phyloP scores from a whole-genome alignment of 2,113 vertebrate genomes.

The Montifringilla adamsi region DNA sequence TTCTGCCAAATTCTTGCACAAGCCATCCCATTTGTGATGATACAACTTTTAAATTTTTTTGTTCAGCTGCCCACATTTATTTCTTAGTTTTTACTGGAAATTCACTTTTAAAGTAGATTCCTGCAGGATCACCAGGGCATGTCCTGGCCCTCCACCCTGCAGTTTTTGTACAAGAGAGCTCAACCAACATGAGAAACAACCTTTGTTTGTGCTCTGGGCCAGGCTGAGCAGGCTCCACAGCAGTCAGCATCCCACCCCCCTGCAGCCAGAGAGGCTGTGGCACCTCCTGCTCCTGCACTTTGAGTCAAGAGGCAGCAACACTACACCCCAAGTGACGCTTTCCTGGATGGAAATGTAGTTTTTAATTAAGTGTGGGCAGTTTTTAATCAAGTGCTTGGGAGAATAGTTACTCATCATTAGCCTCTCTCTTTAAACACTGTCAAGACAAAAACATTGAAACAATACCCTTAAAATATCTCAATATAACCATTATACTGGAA shows the following conservation, averaged over 20 bases:
- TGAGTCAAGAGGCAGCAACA: background rate
- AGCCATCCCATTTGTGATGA: background rate
- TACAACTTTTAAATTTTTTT: background rate
- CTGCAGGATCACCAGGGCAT: background rate
- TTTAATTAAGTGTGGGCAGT: background rate
- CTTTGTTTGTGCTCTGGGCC: background rate
- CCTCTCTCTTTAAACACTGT: background rate
- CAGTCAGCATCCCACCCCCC: background rate
- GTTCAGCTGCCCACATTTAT: background rate
- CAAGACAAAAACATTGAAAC: background rate
- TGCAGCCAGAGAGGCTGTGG: background rate
- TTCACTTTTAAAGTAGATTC: background rate
- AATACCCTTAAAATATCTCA: background rate
- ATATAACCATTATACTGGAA: background rate
- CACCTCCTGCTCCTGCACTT: background rate
- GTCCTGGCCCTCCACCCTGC: background rate
- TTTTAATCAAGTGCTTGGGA: background rate
- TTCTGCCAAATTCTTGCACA: background rate
- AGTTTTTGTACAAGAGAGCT: background rate
- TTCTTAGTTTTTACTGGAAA: background rate
- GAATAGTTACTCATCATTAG: background rate
- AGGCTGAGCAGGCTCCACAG: background rate
- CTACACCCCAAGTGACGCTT: fast-evolving
- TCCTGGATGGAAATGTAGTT: background rate
- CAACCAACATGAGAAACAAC: background rate